Evolutionary conservation across 2,113 vertebrate species (phyloP), one percentile per base, ranked within the genome.

Genomic region (Mionectes macconnelli): DNA sequence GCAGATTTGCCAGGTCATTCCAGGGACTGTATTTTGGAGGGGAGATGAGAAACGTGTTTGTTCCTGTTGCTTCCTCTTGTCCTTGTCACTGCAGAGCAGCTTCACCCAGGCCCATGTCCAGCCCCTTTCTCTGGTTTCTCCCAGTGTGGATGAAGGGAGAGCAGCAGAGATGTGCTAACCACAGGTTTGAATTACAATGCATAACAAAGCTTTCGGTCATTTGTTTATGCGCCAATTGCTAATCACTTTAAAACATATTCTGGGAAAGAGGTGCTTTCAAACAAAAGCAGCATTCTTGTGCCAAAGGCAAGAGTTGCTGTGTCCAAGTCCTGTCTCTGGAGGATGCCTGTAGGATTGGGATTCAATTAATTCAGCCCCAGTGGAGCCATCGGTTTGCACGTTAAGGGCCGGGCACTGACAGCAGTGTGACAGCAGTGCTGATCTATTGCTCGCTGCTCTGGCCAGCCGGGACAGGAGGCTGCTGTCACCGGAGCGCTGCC

Each of bases 321-420:
- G 88, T 66, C 92, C 95, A 85, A 0, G 31, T 88, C 59, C 78
- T 15, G 18, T 73, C 95, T 69, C 85, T 42, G 67, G 78, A 79
- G 92, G 67, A 52, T 45, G 90, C 67, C 84, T 19, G 37, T 21
- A 81, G 90, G 85, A 80, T 20, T 44, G 82, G 75, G 90, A 92
- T 96, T 85, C 92, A 90, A 90, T 95, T 68, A 90, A 90, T 53
- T 90, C 70, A 16, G 82, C 83, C 88, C 62, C 45, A 1, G 85
- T 0, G 0, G 95, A 93, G 56, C 56, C 90, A 94, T 94, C 16
- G 33, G 82, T 96, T 70, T 92, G 90, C 88, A 49, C 1, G 0
- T 85, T 84, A 23, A 40, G 3, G 19, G 82, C 75, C 27, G 2
- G 37, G n/a, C 40, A 1, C 42, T 93, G 96, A 93, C 94, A 94